Percentiles rank a stretch among this genome's conserved stretches.
These are phyloP conservation scores for Melanotus villosus DNA, from an alignment of 2,888 invertebrate species.

Conservation along the genomic window DNA sequence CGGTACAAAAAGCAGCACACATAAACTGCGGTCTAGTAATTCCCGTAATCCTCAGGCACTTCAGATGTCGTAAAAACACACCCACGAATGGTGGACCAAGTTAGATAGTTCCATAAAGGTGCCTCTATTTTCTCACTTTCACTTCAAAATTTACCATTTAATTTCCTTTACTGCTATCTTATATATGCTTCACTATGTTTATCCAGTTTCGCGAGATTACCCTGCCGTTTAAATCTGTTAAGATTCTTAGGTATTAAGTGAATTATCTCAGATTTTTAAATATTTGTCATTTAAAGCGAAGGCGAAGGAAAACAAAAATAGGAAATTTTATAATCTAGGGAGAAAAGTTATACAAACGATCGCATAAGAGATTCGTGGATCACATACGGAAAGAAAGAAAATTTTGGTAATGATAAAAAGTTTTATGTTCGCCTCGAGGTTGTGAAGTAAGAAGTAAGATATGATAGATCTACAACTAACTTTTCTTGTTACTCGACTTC, in stretches of 20 bases:
- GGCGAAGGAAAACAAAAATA: no score
- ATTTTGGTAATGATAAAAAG: constrained; percentile 30
- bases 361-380: no score
- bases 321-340: no score
- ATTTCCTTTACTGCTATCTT: neutral
- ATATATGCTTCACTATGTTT: neutral
- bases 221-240: no score
- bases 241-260: no score
- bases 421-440: neutral
- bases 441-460: constrained; percentile 27
- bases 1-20: constrained; percentile 1
- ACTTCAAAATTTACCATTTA: neutral
- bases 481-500: constrained; percentile 33
- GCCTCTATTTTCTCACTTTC: neutral
- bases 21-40: constrained; percentile 30
- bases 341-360: no score
- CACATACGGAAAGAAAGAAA: constrained; percentile 10
- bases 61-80: constrained; percentile 29
- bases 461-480: constrained; percentile 30
- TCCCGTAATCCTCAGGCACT: constrained; percentile 36
- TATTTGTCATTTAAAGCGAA: no score
- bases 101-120: constrained; percentile 24
- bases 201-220: no score
- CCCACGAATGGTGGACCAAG: constrained; percentile 24
- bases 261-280: no score